Base-by-base conservation (phyloP, 2,888 invertebrate genomes). In the Nasonovia ribisnigri region DNA sequence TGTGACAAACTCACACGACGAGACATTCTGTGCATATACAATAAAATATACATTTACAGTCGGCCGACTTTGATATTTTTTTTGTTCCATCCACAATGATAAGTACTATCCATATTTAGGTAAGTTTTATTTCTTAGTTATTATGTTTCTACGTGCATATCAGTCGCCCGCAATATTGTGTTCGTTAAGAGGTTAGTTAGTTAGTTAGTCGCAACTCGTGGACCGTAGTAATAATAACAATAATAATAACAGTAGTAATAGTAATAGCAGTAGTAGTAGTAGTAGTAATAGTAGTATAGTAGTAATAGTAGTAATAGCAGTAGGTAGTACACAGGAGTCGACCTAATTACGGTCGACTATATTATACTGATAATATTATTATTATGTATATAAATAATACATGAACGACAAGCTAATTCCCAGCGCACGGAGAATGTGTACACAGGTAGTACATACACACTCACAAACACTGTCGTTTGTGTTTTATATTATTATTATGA, bases 291-390 rank as follows among this genome's bases (percentile, higher is more conserved):
- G 16, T 43, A 43, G 29, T 51, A 54, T 24, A 24, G 20, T 54
- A 54, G 6, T 57, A 57, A 42, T 51, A 87, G 48, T 88, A 42
- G 88, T 88, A 43, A 2, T 88, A 13, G 57, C 57, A 43, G 43
- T 54, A 60, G 60, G 43, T 60, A 90, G 60, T 26, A 90, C 11
- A 42, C 36, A 84, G 51, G 8, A 84, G 54, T 91, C 87, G 92
- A 92, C 92, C 92, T 92, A 92, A 92, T 92, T 92, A 92, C 26
- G 36, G 36, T 36, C 26, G 46, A 60, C 57, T 46, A 84, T 54
- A 84, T 84, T 67, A 1, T 48, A 77, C 36, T 77, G 77, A 36
- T 36, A 77, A 77, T 77, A 77, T 77, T 67, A 77, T 36, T 67
- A 60, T n/a, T 36, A 77, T 77, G 36, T 57, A 20, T 88, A 89